These are phyloP conservation scores for Varecia variegata DNA, from an alignment of 2,797 vertebrate genomes.

Conservation along the genomic window DNA sequence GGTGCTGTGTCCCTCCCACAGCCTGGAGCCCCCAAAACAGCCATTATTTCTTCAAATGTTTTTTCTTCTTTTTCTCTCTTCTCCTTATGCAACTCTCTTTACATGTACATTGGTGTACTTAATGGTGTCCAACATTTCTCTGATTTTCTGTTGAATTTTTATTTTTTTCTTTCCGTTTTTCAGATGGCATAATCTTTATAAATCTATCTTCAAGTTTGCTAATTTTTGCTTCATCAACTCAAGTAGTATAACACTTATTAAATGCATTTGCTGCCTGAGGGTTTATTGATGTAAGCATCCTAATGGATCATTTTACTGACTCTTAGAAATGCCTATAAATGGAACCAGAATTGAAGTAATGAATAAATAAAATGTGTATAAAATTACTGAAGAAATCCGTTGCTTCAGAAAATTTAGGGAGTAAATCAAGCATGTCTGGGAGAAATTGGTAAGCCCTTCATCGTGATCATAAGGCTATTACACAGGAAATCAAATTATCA, in stretches of 20 bases:
- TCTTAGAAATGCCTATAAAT: not conserved
- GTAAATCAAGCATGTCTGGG: conserved; percentile 48
- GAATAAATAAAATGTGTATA: conserved; percentile 56
- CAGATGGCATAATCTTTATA: not conserved
- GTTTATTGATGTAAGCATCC: conserved; percentile 16
- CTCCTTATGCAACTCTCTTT: not conserved
- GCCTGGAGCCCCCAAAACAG: not conserved
- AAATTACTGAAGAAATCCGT: conserved; percentile 39
- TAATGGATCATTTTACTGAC: conserved; percentile 22
- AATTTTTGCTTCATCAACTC: not conserved
- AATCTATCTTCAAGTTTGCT: not conserved
- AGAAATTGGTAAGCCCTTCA: conserved; percentile 43
- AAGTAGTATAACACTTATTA: not conserved
- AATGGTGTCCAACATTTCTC: not conserved
- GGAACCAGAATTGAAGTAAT: not conserved
- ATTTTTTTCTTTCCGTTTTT: not conserved
- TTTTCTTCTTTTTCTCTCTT: not conserved
- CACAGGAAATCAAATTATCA: conserved; percentile 48
- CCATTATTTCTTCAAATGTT: not conserved
- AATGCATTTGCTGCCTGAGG: not conserved
- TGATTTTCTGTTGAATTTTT: not conserved
- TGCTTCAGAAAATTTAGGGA: conserved; percentile 43
- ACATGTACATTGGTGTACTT: not conserved
- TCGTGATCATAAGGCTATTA: conserved; percentile 9
- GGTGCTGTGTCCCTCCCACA: not conserved